A percentile compares a stretch with the other conserved stretches of the same genome.
These are phyloP conservation scores for Sebastes taczanowskii DNA, from an alignment of 2,797 vertebrate species.

Conservation along the genomic window DNA sequence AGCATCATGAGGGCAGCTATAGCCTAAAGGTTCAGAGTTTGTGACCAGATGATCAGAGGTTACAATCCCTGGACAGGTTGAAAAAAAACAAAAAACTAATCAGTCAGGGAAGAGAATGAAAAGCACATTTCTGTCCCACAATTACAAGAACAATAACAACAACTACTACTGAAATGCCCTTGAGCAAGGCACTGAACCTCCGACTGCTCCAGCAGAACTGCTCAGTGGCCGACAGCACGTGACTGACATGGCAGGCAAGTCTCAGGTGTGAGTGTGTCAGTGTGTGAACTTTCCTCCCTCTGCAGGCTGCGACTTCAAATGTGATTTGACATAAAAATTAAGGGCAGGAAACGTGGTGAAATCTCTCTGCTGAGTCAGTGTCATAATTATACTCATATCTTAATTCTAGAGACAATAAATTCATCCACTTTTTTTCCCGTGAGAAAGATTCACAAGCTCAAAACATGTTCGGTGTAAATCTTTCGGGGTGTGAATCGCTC, in stretches of 20 bases:
- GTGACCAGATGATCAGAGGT: slow-evolving; percentile 57
- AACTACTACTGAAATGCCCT: slow-evolving; percentile 62
- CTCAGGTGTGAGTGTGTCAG: slow-evolving; percentile 28
- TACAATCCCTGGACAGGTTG: slow-evolving; percentile 61
- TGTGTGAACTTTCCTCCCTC: background rate
- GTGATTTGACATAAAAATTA: background rate
- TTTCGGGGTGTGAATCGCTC: slow-evolving; percentile 6
- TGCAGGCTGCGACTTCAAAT: slow-evolving; percentile 2
- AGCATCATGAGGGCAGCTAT: slow-evolving; percentile 51
- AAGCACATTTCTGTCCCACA: slow-evolving; percentile 52
- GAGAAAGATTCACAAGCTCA: background rate
- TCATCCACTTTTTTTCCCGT: background rate
- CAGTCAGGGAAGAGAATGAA: slow-evolving; percentile 39
- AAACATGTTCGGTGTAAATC: slow-evolving; percentile 9
- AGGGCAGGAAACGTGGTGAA: slow-evolving; percentile 3
- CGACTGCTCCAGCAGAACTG: slow-evolving; percentile 46
- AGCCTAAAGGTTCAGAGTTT: slow-evolving; percentile 61
- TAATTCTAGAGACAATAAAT: background rate
- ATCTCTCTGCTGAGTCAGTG: background rate
- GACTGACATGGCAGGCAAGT: slow-evolving; percentile 30
- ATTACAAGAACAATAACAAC: slow-evolving; percentile 12
- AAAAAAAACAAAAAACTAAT: background rate
- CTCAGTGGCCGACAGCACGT: slow-evolving; percentile 43
- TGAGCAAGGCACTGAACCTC: slow-evolving; percentile 78
- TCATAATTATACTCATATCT: background rate